phyloP scores from a whole-genome alignment of 2,888 invertebrate genomes.

The Zootermopsis nevadensis region DNA sequence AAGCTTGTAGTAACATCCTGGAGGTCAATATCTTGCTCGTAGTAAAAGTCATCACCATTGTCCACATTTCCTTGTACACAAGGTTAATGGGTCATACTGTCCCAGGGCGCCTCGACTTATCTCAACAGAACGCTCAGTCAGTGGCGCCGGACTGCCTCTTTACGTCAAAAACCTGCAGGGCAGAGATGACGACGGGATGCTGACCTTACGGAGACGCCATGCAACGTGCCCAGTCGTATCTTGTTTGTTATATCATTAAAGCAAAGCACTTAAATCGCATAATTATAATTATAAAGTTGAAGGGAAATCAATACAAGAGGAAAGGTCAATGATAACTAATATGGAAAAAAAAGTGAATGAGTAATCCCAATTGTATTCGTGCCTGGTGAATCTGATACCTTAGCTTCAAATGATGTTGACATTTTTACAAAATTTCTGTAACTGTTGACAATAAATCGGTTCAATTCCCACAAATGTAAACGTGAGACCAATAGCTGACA shows the following conservation, averaged over 20 bases:
- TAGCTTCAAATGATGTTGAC: no score
- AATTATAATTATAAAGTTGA: slow-evolving; percentile 3
- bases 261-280: background rate
- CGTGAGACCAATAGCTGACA: no score
- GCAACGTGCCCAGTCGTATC: background rate
- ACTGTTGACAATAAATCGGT: no score
- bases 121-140: background rate
- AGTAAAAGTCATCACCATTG: background rate
- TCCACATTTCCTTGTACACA: background rate
- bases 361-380: no score
- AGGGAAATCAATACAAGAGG: background rate
- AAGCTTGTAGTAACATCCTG: background rate
- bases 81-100: slow-evolving; percentile 2
- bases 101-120: background rate
- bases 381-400: no score
- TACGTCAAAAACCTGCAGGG: slow-evolving; percentile 5
- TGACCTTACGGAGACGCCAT: background rate
- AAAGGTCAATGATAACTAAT: background rate
- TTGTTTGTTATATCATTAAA: slow-evolving; percentile 20
- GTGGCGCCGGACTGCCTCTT: background rate
- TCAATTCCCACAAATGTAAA: no score
- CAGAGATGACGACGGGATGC: background rate
- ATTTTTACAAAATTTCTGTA: no score
- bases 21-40: background rate
- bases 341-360: background rate